Evolutionary conservation across 2,888 invertebrate genomes (phyloP), one percentile per base, ranked within the genome.

Genomic region (Heteromurus nitidus): DNA sequence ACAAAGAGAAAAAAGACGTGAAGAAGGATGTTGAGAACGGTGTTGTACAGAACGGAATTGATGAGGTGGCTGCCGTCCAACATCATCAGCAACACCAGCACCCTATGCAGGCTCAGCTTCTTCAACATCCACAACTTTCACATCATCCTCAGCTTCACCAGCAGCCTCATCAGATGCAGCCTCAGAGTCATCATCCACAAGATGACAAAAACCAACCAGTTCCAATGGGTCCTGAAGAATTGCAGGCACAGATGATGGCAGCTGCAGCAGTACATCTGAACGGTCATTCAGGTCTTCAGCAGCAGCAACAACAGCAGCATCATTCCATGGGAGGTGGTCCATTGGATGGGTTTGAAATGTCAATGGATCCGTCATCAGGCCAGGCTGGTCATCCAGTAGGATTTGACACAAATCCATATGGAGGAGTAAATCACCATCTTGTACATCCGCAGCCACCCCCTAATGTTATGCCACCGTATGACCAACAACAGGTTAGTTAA

Each of bases 31-130:
- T 88, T 62, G 89, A 93, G 86, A 92, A 92, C 87, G 91, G 91
- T 68, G 90, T 92, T 84, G 90, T 91, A 83, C 92, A 92, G 89
- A 94, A 94, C 89, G 93, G 93, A 86, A 91, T 95, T 87, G 90
- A 95, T 88, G 96, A 96, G 90, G 92, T 82, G 30, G 53, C 84
- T 80, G 79, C 82, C 75, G 67, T 85, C 67, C 86, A 83, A 9
- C 85, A 85, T 72, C 84, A 85, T 31, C 80, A 76, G 18, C 83
- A 77, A 42, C 84, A 83, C 22, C 83, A 82, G 47, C 85, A 83
- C 30, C 81, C 79, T 24, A 82, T 82, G 62, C 82, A 79, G 58
- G 84, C 82, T 62, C 85, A 82, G 18, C 83, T 84, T 22, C 82
- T 80, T 22, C 84, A 82, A 24, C 85, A 82, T 28, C 91, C 88